phyloP scores from a whole-genome alignment of 2,888 invertebrate species.

The Octodonta nipae region DNA sequence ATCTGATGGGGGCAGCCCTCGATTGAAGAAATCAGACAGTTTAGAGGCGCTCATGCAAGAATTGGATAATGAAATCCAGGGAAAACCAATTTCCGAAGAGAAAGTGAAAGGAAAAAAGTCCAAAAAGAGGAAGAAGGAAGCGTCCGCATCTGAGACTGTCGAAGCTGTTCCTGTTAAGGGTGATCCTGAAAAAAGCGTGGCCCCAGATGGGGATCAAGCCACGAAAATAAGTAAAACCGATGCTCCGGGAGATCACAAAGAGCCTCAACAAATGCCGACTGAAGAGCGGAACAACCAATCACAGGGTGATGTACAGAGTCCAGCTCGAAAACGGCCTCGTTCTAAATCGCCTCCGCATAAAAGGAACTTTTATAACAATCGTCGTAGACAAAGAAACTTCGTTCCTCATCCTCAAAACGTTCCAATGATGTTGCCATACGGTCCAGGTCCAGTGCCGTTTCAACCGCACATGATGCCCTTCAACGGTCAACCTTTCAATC shows the following conservation, averaged over 20 bases:
- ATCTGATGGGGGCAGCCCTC: conserved; percentile 15
- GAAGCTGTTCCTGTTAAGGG: not conserved
- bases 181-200: conserved; percentile 10
- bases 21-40: conserved; percentile 37
- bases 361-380: conserved; percentile 6
- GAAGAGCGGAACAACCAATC: conserved; percentile 4
- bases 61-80: conserved; percentile 39
- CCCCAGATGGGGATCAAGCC: conserved; percentile 3
- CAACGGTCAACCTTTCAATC: conserved; percentile 8
- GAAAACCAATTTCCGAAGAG: conserved; percentile 15
- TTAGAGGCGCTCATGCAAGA: conserved; percentile 41
- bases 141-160: conserved; percentile 6
- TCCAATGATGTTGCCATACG: conserved; percentile 7
- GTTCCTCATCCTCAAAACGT: conserved; percentile 5
- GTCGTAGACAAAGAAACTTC: conserved; percentile 1
- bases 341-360: conserved; percentile 4
- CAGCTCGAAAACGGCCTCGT: not conserved
- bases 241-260: conserved; percentile 5
- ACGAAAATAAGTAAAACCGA: conserved; percentile 4
- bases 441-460: conserved; percentile 9
- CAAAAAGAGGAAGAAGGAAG: conserved; percentile 17
- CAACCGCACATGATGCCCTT: conserved; percentile 5
- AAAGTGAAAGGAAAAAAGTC: conserved; percentile 14
- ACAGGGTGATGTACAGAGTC: not conserved
- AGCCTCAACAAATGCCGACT: conserved; percentile 14